Base-by-base conservation (phyloP, 2,113 vertebrate genomes). In the Symphodus melops region DNA sequence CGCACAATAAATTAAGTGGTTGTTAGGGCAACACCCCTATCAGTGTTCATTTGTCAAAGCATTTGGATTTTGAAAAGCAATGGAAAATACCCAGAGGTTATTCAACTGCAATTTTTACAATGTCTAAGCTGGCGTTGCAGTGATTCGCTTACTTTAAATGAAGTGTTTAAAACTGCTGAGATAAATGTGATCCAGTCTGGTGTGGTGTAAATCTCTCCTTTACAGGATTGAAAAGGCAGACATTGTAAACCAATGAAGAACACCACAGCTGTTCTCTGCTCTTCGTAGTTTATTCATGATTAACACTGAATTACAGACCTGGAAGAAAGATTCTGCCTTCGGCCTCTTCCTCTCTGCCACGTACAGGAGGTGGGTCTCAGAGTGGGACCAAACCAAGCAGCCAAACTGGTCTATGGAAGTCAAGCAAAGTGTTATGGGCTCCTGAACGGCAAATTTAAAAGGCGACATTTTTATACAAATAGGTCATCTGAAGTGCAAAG, bases 371-470 rank as follows among this genome's bases (percentile, higher is more conserved):
- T 98, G 98, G 10, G 97, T 97, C 91, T 99, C 97, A 1, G 97
- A 99, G 87, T 98, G 96, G 0, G 98, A 99, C 98, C 98, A 99
- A 72, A 96, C 95, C 88, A 99, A 89, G 91, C 96, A 97, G 71
- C 98, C 97, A 92, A 99, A 99, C 75, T 96, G 96, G 46, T 97
- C 98, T 99, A 77, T 52, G 51, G 42, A 81, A 9, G 52, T 0
- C 53, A 19, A 79, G 64, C 3, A 72, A 2, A 64, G 1, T 8
- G 6, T 64, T 2, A 58, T 60, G 54, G 74, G 53, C 5, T 65
- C 16, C 1, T 52, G 16, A 8, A 57, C 11, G 4, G 13, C 7
- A 39, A 5, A 41, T 10, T 4, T 28, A 14, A 53, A 53, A 41
- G 3, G 8, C 0, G 63, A 49, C 8, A 3, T 46, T 62, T 10